Evolutionary conservation across 2,888 invertebrate genomes (phyloP).

Genomic region (Spialia ferax): DNA sequence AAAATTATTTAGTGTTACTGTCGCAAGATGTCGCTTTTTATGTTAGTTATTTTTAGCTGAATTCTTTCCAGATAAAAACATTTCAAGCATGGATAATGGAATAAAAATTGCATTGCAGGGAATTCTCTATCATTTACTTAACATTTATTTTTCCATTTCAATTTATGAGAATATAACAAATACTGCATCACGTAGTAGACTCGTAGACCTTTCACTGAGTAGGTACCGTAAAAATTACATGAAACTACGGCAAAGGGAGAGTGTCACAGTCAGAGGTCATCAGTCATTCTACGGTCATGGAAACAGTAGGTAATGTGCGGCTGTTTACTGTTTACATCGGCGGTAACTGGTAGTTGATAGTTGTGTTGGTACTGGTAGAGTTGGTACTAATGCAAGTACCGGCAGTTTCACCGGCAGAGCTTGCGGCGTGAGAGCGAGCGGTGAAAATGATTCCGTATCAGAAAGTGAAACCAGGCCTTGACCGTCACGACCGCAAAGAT

Average conservation of each 20-base stretch:
- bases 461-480: constrained; percentile 84
- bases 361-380: no score
- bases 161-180: no score
- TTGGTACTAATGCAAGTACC: constrained; percentile 4
- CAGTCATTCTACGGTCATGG: constrained; percentile 12
- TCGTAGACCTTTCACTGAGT: no score
- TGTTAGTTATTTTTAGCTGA: no score
- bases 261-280: constrained; percentile 40
- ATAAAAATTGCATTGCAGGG: no score
- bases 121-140: no score
- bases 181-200: no score
- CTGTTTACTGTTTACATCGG: neutral
- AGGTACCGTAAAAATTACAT: no score
- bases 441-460: constrained; percentile 76
- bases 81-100: no score
- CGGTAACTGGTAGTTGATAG: neutral
- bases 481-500: constrained; percentile 65
- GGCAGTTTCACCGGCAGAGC: constrained; percentile 28
- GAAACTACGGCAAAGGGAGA: constrained; percentile 10
- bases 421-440: constrained; percentile 65
- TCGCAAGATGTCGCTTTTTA: neutral
- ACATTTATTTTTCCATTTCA: no score
- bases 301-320: neutral
- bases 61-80: no score
- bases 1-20: neutral